Evolutionary conservation across 2,113 vertebrate genomes (phyloP).

Genomic region (Centropus bengalensis): DNA sequence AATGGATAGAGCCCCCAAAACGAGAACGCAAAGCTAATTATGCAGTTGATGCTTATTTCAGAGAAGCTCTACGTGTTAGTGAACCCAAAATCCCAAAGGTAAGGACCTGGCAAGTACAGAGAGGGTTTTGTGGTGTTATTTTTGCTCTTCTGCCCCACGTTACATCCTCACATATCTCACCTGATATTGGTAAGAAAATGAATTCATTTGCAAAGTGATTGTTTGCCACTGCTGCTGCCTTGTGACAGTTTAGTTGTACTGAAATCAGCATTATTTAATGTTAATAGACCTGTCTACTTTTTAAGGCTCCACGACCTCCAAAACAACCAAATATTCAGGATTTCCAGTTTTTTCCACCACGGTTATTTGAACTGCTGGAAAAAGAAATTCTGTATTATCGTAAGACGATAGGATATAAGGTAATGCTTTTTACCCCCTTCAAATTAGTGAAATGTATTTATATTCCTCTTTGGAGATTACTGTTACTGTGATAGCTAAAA

Average conservation of each 20-base stretch:
- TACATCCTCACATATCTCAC: not conserved
- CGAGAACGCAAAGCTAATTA: constrained; percentile 91
- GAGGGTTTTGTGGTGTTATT: not conserved
- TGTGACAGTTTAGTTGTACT: not conserved
- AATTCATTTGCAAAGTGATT: not conserved
- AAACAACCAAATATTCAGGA: constrained; percentile 92
- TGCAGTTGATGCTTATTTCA: constrained; percentile 90
- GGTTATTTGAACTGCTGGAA: constrained; percentile 89
- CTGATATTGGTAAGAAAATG: not conserved
- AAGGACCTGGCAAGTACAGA: not conserved
- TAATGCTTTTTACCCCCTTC: constrained; percentile 29
- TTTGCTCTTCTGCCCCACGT: not conserved
- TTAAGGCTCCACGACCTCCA: constrained; percentile 87
- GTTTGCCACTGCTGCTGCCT: not conserved
- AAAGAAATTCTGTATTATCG: constrained; percentile 91
- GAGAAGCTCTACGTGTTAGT: constrained; percentile 88
- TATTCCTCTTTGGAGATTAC: not conserved
- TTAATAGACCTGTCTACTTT: not conserved
- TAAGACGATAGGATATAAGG: constrained; percentile 91
- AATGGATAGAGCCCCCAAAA: constrained; percentile 92
- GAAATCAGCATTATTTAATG: not conserved
- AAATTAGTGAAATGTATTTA: not conserved
- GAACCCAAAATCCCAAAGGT: constrained; percentile 90
- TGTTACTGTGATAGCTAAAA: not conserved
- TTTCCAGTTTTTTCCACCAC: constrained; percentile 90